Base-by-base conservation (phyloP, 2,113 vertebrate species). In the Sisor rabdophorus region DNA sequence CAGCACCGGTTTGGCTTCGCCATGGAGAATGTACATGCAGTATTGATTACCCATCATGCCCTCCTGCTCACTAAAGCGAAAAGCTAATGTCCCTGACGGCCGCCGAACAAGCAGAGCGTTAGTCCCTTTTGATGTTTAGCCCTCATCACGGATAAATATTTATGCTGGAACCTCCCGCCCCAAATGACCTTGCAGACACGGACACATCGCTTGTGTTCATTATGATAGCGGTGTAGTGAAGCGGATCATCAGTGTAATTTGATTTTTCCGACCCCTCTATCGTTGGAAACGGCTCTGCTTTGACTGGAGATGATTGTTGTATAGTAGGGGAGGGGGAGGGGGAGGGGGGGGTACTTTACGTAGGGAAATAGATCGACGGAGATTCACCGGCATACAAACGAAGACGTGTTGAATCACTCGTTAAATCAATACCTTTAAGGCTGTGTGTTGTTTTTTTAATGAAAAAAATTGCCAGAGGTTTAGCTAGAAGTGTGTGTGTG, bases 41-140 rank as follows among this genome's bases (percentile, higher is more conserved):
- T 63, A 71, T 71, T 68, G 58, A 78, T 78, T 64, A 71, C 76
- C 58, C 28, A 63, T 53, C 76, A 54, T 72, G 76, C 58, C 58
- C 52, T 71, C 26, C 30, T 60, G 28, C 47, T 78, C 32, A 32
- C 68, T 60, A 28, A 36, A 64, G 64, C 24, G 10, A 40, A 47
- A 50, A 53, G 63, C 48, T 76, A 68, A 68, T 52, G 40, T 54
- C 76, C 58, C 68, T 20, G 30, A 63, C 48, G 69, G 55, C 58
- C 13, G 44, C 40, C 13, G 28, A 71, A 58, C 24, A 22, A 40
- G 17, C 28, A 24, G 22, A 22, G 30, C 74, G 58, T 71, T 71
- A 36, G 58, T 58, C 76, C 28, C 28, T 55, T 78, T 70, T 69
- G 75, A 58, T 59, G 48, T 70, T 52, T 32, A 56, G 54, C 20